Conservation (phyloP, 2,113 vertebrate species). For the Edolisoma coerulescens region DNA sequence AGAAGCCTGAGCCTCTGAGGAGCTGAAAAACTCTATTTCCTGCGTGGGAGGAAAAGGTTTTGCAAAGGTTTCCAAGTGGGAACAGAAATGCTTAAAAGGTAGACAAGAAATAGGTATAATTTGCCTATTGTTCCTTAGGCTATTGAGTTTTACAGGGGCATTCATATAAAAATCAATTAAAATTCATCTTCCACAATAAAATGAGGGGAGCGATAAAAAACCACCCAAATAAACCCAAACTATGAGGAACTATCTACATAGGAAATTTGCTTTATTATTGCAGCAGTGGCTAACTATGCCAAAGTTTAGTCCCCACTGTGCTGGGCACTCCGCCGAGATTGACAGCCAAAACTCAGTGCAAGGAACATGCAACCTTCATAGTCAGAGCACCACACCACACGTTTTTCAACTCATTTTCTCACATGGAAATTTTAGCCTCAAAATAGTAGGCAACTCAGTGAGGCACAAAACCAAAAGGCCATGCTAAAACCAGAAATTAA, state of each 20-base stretch:
- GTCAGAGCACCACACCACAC: not conserved
- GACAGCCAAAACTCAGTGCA: not conserved
- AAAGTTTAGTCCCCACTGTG: not conserved
- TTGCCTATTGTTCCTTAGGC: not conserved
- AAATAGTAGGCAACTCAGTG: not conserved
- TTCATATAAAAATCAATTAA: not conserved
- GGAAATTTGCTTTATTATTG: not conserved
- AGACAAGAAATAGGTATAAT: not conserved
- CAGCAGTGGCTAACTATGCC: not conserved
- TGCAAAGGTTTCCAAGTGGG: not conserved
- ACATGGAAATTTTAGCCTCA: not conserved
- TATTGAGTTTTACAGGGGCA: not conserved
- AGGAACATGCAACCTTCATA: rapidly evolving
- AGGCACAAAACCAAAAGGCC: not conserved
- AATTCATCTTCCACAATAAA: not conserved
- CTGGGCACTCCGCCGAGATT: not conserved
- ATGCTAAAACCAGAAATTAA: not conserved
- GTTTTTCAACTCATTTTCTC: not conserved
- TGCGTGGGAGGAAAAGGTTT: slow-evolving; percentile 29
- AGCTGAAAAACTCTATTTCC: slow-evolving; percentile 29
- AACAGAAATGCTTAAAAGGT: not conserved
- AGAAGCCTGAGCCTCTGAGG: slow-evolving; percentile 5
- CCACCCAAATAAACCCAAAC: not conserved
- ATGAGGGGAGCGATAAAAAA: not conserved
- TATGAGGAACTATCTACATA: not conserved